These are phyloP conservation scores for Acanthurus lineatus DNA, from an alignment of 2,797 vertebrate genomes.

Conservation along the genomic window DNA sequence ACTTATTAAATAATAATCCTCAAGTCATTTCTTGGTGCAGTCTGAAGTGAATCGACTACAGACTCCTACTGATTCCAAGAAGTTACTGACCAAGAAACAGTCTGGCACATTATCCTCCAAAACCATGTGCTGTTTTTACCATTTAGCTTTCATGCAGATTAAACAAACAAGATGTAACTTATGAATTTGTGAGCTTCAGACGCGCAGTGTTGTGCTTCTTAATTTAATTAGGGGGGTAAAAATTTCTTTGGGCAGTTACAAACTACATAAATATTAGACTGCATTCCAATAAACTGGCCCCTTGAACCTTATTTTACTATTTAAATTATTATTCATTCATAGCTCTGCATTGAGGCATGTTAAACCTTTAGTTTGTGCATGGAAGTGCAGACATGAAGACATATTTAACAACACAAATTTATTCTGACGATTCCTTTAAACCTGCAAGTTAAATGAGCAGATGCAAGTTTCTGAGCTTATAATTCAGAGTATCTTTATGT, in stretches of 20 bases:
- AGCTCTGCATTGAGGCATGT: too few relatives aligned
- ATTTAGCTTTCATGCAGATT: too few relatives aligned
- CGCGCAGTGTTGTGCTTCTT: not conserved
- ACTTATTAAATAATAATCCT: too few relatives aligned
- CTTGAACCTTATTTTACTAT: not conserved
- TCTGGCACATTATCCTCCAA: too few relatives aligned
- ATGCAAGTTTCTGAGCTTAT: not conserved
- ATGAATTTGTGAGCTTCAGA: not conserved
- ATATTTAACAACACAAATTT: not conserved
- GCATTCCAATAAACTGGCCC: not conserved
- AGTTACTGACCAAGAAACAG: too few relatives aligned
- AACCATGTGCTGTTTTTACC: too few relatives aligned
- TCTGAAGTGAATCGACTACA: too few relatives aligned
- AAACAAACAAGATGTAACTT: too few relatives aligned
- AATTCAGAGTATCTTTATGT: not conserved
- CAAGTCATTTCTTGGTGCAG: too few relatives aligned
- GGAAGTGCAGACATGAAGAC: too few relatives aligned
- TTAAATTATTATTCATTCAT: not conserved
- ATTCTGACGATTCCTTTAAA: not conserved
- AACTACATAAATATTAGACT: not conserved
- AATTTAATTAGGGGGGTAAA: not conserved
- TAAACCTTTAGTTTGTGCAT: not conserved
- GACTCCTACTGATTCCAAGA: too few relatives aligned
- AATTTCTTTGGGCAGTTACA: not conserved
- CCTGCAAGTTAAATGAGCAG: not conserved